These are phyloP conservation scores for Darevskia nairensis DNA, from an alignment of 2,797 vertebrate genomes.

Conservation along the genomic window DNA sequence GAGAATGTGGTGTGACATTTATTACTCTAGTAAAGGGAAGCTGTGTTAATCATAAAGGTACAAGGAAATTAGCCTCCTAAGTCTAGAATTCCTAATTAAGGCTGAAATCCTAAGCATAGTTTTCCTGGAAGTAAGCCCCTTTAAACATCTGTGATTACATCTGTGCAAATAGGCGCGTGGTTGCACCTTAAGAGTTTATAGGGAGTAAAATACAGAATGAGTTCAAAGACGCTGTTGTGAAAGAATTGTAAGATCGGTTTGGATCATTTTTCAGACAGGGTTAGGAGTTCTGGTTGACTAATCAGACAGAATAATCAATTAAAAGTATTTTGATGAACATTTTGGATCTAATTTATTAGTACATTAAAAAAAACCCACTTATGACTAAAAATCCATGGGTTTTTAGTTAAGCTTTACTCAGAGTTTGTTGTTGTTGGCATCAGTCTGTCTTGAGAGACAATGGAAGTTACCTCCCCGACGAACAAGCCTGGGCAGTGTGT, in stretches of 20 bases:
- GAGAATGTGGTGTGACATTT: not conserved
- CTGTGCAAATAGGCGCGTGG: not conserved
- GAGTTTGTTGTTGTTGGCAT: too few relatives aligned
- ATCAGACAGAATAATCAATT: not conserved
- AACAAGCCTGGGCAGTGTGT: too few relatives aligned
- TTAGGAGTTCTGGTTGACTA: not conserved
- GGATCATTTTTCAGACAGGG: not conserved
- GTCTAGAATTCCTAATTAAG: not conserved
- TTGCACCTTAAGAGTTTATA: not conserved
- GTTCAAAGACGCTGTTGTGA: not conserved
- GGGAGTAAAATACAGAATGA: not conserved
- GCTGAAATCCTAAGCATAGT: not conserved
- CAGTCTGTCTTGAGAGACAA: too few relatives aligned
- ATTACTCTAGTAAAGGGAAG: slow-evolving; percentile 5
- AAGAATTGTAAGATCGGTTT: not conserved
- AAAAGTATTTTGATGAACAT: not conserved
- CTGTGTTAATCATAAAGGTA: not conserved
- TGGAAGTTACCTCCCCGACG: too few relatives aligned
- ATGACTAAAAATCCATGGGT: too few relatives aligned
- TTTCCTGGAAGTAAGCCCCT: not conserved
- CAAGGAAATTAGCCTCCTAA: too few relatives aligned
- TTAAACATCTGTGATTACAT: not conserved
- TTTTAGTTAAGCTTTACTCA: too few relatives aligned
- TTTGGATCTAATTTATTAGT: too few relatives aligned
- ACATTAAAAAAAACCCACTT: too few relatives aligned